These are phyloP conservation scores for Drosophila tani DNA, from an alignment of 1,140 invertebrate species.

Conservation along the genomic window DNA sequence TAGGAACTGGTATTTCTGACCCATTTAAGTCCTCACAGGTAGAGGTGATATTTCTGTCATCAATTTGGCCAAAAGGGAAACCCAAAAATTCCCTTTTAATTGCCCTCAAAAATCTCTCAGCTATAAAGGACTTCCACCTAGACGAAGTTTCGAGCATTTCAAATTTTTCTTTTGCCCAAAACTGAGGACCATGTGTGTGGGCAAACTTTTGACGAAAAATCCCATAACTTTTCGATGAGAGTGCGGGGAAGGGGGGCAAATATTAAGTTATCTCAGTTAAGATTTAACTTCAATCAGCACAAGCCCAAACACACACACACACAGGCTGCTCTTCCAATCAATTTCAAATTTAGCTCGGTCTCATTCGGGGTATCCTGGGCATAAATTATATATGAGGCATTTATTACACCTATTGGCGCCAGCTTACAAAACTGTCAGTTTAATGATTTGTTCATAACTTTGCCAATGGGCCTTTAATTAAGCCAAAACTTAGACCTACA, in stretches of 20 bases:
- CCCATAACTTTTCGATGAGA: slow-evolving; percentile 19
- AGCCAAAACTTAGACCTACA: slow-evolving; percentile 28
- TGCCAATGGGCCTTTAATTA: slow-evolving; percentile 64
- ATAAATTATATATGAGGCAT: slow-evolving; percentile 63
- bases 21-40: slow-evolving; percentile 21
- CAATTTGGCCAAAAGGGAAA: slow-evolving; percentile 23
- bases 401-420: slow-evolving; percentile 64
- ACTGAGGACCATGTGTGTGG: slow-evolving; percentile 1
- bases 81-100: slow-evolving; percentile 37
- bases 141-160: slow-evolving; percentile 24
- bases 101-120: slow-evolving; percentile 25
- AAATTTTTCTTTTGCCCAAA: slow-evolving; percentile 1
- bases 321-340: slow-evolving; percentile 41
- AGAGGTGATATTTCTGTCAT: slow-evolving; percentile 25
- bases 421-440: slow-evolving; percentile 61
- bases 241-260: neutral
- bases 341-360: slow-evolving; percentile 51
- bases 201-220: slow-evolving; percentile 19
- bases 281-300: slow-evolving; percentile 26
- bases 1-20: slow-evolving; percentile 8
- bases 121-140: neutral
- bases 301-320: slow-evolving; percentile 1
- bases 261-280: slow-evolving; percentile 20
- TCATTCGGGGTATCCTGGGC: slow-evolving; percentile 18
- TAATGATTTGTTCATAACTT: slow-evolving; percentile 76